Evolutionary conservation across 2,113 vertebrate species (phyloP).

Genomic region (Dromaius novaehollandiae): DNA sequence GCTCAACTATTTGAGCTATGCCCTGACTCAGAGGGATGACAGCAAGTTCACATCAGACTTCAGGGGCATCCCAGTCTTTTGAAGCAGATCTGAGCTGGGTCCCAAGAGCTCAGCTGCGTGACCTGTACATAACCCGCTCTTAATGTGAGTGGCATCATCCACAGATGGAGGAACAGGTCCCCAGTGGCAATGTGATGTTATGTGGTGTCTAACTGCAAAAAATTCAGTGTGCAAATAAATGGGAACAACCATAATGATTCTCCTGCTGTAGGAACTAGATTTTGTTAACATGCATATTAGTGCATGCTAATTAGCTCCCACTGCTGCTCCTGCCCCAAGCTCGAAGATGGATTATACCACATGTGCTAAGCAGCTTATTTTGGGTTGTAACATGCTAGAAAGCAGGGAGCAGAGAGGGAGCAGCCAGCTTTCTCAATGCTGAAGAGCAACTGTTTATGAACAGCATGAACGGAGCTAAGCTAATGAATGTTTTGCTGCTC

Average conservation of each 20-base stretch:
- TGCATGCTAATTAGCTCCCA: background rate
- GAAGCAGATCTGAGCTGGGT: background rate
- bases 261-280: background rate
- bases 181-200: fast-evolving
- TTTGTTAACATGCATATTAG: background rate
- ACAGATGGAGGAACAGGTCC: background rate
- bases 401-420: background rate
- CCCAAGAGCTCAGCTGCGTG: background rate
- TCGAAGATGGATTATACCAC: background rate
- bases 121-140: background rate
- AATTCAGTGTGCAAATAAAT: background rate
- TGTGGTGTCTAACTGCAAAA: background rate
- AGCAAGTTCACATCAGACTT: fast-evolving
- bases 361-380: background rate
- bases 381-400: background rate
- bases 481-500: background rate
- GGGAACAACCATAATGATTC: background rate
- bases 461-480: background rate
- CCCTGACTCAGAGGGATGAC: fast-evolving
- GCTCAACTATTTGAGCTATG: background rate
- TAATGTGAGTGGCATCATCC: fast-evolving
- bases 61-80: background rate
- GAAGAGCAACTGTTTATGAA: background rate
- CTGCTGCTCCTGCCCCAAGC: background rate
- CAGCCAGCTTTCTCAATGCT: background rate